Percentiles rank a stretch among this genome's conserved stretches.
phyloP scores from a whole-genome alignment of 30 jellyfish, hydroid and myxozoan species.

The Rhopilema esculentum region DNA sequence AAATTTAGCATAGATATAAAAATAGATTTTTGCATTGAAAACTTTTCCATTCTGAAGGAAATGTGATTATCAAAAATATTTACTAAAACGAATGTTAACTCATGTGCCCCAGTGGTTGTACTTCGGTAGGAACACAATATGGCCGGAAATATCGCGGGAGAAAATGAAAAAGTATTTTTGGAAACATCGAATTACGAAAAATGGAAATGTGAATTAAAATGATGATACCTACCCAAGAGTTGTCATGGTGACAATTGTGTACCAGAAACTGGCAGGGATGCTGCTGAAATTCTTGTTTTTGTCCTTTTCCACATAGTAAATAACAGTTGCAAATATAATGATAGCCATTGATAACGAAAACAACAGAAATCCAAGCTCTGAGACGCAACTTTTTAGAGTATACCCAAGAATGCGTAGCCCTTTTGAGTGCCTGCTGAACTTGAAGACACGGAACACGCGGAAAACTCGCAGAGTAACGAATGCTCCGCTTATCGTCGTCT shows the following conservation, averaged over 20 bases:
- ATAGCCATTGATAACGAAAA: slow-evolving; percentile 95
- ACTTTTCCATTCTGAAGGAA: too few species aligned
- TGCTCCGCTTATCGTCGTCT: slow-evolving; percentile 90
- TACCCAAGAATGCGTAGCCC: slow-evolving; percentile 94
- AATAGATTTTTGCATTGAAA: too few species aligned
- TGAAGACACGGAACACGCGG: slow-evolving; percentile 95
- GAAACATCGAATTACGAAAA: not conserved
- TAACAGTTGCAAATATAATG: slow-evolving; percentile 88
- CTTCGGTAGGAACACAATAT: not conserved
- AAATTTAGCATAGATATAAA: too few species aligned
- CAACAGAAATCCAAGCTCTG: slow-evolving; percentile 92
- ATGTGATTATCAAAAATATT: too few species aligned
- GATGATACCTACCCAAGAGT: slow-evolving; percentile 85
- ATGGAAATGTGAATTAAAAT: not conserved
- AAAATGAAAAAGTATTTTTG: too few species aligned
- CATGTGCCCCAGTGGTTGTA: too few species aligned
- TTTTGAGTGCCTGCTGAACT: slow-evolving; percentile 94
- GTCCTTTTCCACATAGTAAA: slow-evolving; percentile 91
- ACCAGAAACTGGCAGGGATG: slow-evolving; percentile 95
- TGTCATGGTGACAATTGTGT: slow-evolving; percentile 96
- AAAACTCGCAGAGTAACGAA: slow-evolving; percentile 91
- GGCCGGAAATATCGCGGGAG: too few species aligned
- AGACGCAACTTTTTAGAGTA: slow-evolving; percentile 88
- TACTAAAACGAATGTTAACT: too few species aligned
- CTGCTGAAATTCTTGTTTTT: slow-evolving; percentile 72